Base-by-base conservation (phyloP, 2,797 vertebrate genomes). In the Neomorphus geoffroyi region DNA sequence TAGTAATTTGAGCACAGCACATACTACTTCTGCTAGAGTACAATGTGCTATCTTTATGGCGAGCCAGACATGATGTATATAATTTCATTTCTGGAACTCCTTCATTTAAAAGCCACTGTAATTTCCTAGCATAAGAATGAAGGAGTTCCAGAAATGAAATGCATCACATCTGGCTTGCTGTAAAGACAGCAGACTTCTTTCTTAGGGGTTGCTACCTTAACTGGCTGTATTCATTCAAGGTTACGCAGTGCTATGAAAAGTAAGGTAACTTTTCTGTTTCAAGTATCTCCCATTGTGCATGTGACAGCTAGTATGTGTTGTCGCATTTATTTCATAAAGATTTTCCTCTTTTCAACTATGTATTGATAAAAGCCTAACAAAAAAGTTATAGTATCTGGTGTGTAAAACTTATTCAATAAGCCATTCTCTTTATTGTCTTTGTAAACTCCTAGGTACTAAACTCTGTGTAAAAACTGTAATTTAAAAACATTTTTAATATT, bases 101-200 rank as follows among this genome's bases (percentile, higher is more conserved):
- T 86, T 81, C 71, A 39, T 53, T 92, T 93, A 82, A 93, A 86
- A 96, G 89, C 18, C 62, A 43, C 57, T 5, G 37, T 30, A 51
- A 89, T 73, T 96, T 96, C 80, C 94, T 71, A 94, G 94, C 74
- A 96, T 23, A 41, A 28, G 72, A 33, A 88, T 3, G 41, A 92
- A 72, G 56, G 60, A 21, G 64, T 92, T 91, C 67, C 88, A 82
- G 88, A 85, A 96, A 89, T 39, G 6, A 82, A 93, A 82, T 8
- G 14, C 48, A 73, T 89, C 60, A 28, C 0, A 0, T 71, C 51
- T 70, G 74, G 32, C 64, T 95, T 71, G 67, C 80, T 0, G 2
- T 37, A 80, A 87, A 80, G 60, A 56, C 11, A 30, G n/a, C 48
- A 93, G 83, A 72, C 21, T 80, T 56, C 67, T 83, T 88, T 53